Evolutionary conservation across 2,797 vertebrate genomes (phyloP).

Genomic region (Halcyon leucocephala): DNA sequence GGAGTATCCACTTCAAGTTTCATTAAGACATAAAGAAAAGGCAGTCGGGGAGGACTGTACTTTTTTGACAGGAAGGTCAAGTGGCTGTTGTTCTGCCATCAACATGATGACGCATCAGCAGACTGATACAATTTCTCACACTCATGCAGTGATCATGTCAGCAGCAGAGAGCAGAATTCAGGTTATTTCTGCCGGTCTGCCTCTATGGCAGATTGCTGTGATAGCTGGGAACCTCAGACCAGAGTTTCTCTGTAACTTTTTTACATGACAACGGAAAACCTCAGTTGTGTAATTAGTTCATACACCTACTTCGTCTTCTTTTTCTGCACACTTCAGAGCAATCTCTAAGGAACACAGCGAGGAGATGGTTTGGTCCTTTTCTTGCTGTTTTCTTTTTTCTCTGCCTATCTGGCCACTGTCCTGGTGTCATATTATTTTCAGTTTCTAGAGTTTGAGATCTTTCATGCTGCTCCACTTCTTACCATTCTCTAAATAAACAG

Average conservation of each 20-base stretch:
- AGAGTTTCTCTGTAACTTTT: not conserved
- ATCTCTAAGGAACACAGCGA: not conserved
- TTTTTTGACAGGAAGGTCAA: not conserved
- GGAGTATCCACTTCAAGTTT: not conserved
- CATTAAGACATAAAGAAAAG: not conserved
- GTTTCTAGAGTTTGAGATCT: not conserved
- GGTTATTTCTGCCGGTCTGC: not conserved
- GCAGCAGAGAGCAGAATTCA: not conserved
- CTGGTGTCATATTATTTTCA: not conserved
- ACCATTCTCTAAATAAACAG: not conserved
- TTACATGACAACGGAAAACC: not conserved
- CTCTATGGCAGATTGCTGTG: fast-evolving
- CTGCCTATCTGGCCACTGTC: not conserved
- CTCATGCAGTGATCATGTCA: no score
- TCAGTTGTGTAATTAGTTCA: not conserved
- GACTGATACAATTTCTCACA: not conserved
- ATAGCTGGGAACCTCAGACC: not conserved
- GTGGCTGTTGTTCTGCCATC: not conserved
- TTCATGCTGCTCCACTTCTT: not conserved
- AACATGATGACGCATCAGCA: fast-evolving
- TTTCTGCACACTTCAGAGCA: not conserved
- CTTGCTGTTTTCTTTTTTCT: not conserved
- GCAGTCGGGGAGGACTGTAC: fast-evolving
- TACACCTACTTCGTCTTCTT: fast-evolving
- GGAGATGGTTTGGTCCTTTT: not conserved